Percentiles rank a stretch among this genome's conserved stretches.
phyloP scores from a whole-genome alignment of 2,113 vertebrate genomes.

The Equus przewalskii region DNA sequence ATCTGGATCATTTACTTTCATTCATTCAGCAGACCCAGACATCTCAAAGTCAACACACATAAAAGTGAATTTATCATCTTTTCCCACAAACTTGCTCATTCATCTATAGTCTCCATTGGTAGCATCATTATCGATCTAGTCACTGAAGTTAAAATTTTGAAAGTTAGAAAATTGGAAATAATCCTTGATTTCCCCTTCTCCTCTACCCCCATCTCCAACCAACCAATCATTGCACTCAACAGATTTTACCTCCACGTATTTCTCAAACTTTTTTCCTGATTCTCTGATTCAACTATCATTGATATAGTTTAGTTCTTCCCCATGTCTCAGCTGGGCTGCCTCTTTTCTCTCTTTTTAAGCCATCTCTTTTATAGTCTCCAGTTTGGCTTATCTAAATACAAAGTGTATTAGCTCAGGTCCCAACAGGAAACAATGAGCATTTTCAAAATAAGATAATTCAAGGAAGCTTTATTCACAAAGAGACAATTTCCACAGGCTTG shows the following conservation, averaged over 20 bases:
- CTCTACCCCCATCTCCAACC: background rate
- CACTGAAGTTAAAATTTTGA: background rate
- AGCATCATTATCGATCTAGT: background rate
- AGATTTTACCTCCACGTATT: background rate
- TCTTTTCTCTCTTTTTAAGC: background rate
- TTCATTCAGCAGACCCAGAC: background rate
- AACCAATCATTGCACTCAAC: background rate
- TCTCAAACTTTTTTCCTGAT: background rate
- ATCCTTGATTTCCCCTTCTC: background rate
- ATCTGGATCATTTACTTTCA: background rate
- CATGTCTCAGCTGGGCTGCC: background rate
- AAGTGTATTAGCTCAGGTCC: background rate
- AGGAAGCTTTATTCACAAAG: background rate
- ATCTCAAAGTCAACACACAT: background rate
- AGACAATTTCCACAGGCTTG: background rate
- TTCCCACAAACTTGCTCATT: background rate
- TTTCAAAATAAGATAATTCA: background rate
- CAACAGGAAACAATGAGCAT: background rate
- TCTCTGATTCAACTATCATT: background rate
- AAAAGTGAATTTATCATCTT: background rate
- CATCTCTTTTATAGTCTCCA: background rate
- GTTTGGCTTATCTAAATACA: background rate
- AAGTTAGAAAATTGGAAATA: constrained; percentile 32
- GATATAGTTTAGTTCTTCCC: background rate
- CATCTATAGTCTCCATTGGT: background rate